Base-by-base conservation (phyloP, 2,797 vertebrate species). In the Tachyglossus aculeatus region DNA sequence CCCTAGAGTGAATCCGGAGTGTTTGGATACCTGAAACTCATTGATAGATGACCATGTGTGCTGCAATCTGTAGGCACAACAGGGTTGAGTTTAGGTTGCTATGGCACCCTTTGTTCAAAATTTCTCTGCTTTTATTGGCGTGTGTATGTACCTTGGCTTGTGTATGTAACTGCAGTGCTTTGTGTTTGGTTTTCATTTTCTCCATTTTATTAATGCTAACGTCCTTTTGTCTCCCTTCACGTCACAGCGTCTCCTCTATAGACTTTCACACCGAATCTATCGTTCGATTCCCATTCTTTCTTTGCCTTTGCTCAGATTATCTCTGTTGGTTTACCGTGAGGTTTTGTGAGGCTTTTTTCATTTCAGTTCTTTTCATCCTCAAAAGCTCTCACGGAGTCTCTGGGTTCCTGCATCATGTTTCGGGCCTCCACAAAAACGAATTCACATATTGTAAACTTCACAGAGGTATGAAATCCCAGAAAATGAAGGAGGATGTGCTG, bases 51-150 rank as follows among this genome's bases (percentile, higher is more conserved):
- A 18, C 70, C 67, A 5, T 18, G 65, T 9, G 32, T 5, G 0
- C 57, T 1, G 39, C 61, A 18, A 22, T 12, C 3, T 5, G 56
- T 7, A 51, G 45, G 53, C 74, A 10, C 32, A 7, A 9, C 14
- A 1, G 66, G 47, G 63, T 66, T 63, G 9, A 48, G 1, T 18
- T 0, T n/a, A 65, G 76, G 83, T 87, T 80, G 83, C 81, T 50
- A 56, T 78, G 85, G 64, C 76, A 61, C 1, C 78, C 83, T 85
- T 81, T 83, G 85, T 87, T 83, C 62, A 48, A 31, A 58, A 6
- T 37, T 40, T 37, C n/a, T 51, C 63, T 48, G 80, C 59, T 48
- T 53, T 55, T 47, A 38, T 15, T 54, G 71, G 73, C 7, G 1
- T 29, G 41, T 54, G 68, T 37, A 5, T 33, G 54, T 32, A 58